Evolutionary conservation across 2,797 vertebrate genomes (phyloP), one percentile per base, ranked within the genome.

Genomic region (Threskiornis aethiopicus): DNA sequence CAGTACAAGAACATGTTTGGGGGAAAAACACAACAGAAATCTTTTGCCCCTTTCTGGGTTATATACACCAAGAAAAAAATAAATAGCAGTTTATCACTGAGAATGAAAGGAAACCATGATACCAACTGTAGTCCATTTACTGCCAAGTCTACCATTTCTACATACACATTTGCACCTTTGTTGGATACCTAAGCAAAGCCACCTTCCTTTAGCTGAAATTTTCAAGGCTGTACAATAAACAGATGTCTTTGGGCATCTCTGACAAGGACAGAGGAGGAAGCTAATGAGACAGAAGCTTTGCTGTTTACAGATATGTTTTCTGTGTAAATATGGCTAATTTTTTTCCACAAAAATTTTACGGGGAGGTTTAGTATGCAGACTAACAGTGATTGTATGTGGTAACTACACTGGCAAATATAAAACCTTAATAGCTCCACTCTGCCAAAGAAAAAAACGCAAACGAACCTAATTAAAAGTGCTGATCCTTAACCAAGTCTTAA

Each of bases 371-470:
- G 6, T 69, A 65, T 49, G 16, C 33, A 47, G 46, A 54, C 18
- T 70, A 47, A 42, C 24, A 44, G 13, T 29, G 28, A 64, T 29
- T 28, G 2, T 35, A 44, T 39, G 37, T 59, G 19, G 13, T 66
- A 91, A 77, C 9, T 46, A 42, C 15, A 33, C 15, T 41, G 25
- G 21, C 52, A 89, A 87, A 89, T 58, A 92, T 47, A 80, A 95
- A 83, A 62, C 6, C 19, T 47, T 47, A 57, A 71, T 33, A 83
- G 6, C 13, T 67, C 14, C 44, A 41, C 8, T 75, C 49, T 58
- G 64, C 1, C 5, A 84, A 47, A 4, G 0, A 0, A 73, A 78
- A 47, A 4, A 0, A 0, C 5, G 14, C 14, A 59, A 55, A 57
- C 3, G 88, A 85, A 65, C 7, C 9, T 62, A 75, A 85, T 83